Percentiles rank a stretch among this genome's conserved stretches.
Evolutionary conservation across 2,888 invertebrate species (phyloP).

Genomic region (Blastobasis lacticolella): DNA sequence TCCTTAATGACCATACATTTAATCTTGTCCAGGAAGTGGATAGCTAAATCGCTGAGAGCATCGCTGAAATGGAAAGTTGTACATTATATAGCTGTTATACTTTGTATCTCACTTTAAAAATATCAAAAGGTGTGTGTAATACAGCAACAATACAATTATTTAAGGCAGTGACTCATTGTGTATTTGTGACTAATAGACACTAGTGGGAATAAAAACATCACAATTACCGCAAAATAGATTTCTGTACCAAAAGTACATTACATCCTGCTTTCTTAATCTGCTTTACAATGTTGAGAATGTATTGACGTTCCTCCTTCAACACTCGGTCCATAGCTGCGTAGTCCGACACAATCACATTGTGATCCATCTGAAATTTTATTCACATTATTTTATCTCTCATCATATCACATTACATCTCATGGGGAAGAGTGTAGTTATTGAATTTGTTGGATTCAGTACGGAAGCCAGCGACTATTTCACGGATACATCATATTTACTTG

Average conservation of each 20-base stretch:
- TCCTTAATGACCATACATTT: slow-evolving; percentile 99
- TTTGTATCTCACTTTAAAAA: too few relatives aligned
- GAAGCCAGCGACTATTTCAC: too few relatives aligned
- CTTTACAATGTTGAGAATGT: slow-evolving; percentile 98
- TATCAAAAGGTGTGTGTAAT: too few relatives aligned
- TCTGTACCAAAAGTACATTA: slow-evolving; percentile 94
- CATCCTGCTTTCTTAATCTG: slow-evolving; percentile 99
- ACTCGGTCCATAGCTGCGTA: slow-evolving; percentile 99
- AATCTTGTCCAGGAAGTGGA: slow-evolving; percentile 98
- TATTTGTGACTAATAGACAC: too few relatives aligned
- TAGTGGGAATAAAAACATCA: not conserved
- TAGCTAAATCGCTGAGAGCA: slow-evolving; percentile 96
- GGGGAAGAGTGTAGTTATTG: too few relatives aligned
- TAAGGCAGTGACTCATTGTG: too few relatives aligned
- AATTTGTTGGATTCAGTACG: too few relatives aligned
- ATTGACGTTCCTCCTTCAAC: slow-evolving; percentile 96
- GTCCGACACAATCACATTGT: slow-evolving; percentile 96
- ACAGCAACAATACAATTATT: too few relatives aligned
- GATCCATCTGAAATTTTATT: slow-evolving; percentile 83
- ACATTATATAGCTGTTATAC: not conserved
- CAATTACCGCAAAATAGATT: slow-evolving; percentile 80
- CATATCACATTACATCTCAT: too few relatives aligned
- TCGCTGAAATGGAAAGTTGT: slow-evolving; percentile 76
- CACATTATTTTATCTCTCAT: too few relatives aligned
- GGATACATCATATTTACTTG: too few relatives aligned